Base-by-base conservation (phyloP, 2,888 invertebrate genomes). In the Troides oblongomaculatus region DNA sequence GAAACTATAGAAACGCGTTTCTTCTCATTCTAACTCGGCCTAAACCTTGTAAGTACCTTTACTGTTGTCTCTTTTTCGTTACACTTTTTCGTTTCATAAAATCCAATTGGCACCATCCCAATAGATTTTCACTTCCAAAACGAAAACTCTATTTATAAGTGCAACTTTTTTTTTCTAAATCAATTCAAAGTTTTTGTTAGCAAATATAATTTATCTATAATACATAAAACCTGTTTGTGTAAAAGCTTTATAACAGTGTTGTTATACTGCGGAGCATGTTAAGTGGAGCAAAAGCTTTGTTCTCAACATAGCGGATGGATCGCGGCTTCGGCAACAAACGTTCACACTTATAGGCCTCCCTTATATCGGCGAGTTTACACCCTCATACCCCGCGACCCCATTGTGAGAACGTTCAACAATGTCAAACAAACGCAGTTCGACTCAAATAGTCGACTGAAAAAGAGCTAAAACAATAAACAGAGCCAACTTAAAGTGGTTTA, bases 341-440 rank as follows among this genome's bases (percentile, higher is more conserved):
- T 61, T 66, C 66, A 60, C 66, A 60, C 60, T 60, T 50, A 18
- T 30, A 58, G 25, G 50, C 59, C n/a, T 25, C 30, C 18, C 17
- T 66, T 53, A 36, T 6, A 61, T 56, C 60, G 50, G 53, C 53
- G 53, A 2, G 14, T 53, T n/a, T 53, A 17, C 53, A 17, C 18
- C 53, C 17, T n/a, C 53, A 6, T n/a, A 18, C n/a, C 18, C 6
- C 53, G 17, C 53, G n/a, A 53, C n/a, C 53, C 53, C n/a, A 53
- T 53, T 53, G 53, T 53, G 53, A 18, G 53, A 53, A n/a, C 7
- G 17, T 53, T 53, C 53, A 53, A 53, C 53, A 2, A 53, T 53
- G n/a, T 18, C 17, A 53, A 53, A 53, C n/a, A 53, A 18, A 53
- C n/a, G 6, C 53, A 53, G n/a, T 53, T 53, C 53, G 14, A 21